phyloP scores from a whole-genome alignment of 2,113 vertebrate species.

The Chlorocebus sabaeus region DNA sequence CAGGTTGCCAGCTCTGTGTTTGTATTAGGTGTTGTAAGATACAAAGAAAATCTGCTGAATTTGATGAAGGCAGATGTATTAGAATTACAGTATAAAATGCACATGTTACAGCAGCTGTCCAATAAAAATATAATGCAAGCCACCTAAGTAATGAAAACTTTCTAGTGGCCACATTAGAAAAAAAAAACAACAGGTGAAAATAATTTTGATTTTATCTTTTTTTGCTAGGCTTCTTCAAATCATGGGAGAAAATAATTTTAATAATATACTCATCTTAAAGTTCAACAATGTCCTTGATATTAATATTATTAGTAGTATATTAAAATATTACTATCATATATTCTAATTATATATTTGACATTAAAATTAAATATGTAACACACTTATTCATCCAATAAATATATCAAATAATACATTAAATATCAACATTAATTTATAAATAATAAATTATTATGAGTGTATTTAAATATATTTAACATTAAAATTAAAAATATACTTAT shows the following conservation, averaged over 20 bases:
- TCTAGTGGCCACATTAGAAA: neutral
- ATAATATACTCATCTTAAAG: neutral
- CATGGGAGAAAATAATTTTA: neutral
- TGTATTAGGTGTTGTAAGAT: fast-evolving
- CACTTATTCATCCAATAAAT: neutral
- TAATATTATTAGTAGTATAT: neutral
- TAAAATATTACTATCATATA: neutral
- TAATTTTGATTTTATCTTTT: neutral
- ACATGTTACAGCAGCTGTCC: neutral
- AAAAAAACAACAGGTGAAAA: neutral
- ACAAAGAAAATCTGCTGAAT: neutral
- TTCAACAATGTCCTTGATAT: neutral
- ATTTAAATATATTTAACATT: neutral
- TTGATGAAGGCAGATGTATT: neutral
- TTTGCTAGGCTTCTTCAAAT: too few species aligned
- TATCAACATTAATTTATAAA: neutral
- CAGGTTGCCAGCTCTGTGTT: fast-evolving
- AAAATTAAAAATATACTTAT: neutral
- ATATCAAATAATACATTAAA: neutral
- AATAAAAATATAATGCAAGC: neutral
- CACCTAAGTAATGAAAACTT: neutral
- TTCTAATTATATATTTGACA: neutral
- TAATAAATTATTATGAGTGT: neutral
- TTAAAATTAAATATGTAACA: neutral
- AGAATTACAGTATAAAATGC: neutral